A percentile compares a stretch with the other conserved stretches of the same genome.
phyloP scores from a whole-genome alignment of 1,140 invertebrate species.

The Rhopalosiphum padi region DNA sequence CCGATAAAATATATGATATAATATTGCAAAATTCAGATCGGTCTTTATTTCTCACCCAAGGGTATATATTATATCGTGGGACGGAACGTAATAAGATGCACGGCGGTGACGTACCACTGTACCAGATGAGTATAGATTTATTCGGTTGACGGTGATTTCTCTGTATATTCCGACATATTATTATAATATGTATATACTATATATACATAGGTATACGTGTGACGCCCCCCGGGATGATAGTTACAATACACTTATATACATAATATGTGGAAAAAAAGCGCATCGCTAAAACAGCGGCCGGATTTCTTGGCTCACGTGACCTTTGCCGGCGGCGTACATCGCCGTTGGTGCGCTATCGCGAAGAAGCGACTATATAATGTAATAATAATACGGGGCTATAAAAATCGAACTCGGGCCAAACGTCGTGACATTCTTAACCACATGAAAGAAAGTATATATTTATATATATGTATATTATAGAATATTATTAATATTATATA shows the following conservation, averaged over 20 bases:
- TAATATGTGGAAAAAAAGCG: neutral
- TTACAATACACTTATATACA: neutral
- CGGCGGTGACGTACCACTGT: neutral
- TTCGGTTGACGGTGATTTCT: neutral
- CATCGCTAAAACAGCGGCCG: neutral
- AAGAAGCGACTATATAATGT: neutral
- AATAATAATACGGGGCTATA: neutral
- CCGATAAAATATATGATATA: neutral
- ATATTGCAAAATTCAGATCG: neutral
- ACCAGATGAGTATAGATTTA: neutral
- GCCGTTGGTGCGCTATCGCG: neutral
- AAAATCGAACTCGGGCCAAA: constrained; percentile 19
- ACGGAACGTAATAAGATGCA: neutral
- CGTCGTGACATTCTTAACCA: constrained; percentile 29
- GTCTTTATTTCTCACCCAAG: neutral
- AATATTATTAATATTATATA: neutral
- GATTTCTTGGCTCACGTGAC: constrained; percentile 9
- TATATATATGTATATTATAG: neutral
- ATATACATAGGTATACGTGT: neutral
- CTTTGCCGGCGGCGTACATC: neutral
- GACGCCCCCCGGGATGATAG: neutral
- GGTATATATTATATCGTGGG: neutral
- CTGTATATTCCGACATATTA: neutral
- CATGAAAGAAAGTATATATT: neutral
- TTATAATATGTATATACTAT: neutral